Conservation (phyloP, 2,888 invertebrate genomes). For the Polyommatus icarus region DNA sequence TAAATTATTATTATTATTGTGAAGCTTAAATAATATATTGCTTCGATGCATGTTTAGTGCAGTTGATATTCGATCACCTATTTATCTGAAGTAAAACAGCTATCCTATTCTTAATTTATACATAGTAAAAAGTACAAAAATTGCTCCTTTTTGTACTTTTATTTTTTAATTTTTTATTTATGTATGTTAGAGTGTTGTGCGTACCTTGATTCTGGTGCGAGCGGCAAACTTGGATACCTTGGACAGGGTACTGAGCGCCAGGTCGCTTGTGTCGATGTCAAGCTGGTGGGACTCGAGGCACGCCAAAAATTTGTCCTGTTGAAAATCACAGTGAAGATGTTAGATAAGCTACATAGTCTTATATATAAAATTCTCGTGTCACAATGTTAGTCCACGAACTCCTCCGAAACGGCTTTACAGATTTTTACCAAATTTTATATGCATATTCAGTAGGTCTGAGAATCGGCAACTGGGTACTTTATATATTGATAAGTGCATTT, state of each 20-base stretch:
- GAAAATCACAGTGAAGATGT: conserved; percentile 34
- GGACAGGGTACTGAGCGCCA: conserved; percentile 91
- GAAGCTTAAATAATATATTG: not conserved
- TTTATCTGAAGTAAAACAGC: not conserved
- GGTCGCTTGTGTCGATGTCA: conserved; percentile 93
- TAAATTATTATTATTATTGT: not conserved
- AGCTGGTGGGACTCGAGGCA: conserved; percentile 89
- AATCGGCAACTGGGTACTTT: no score
- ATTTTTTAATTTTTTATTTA: no score
- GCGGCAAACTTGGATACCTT: conserved; percentile 95
- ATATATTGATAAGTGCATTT: no score
- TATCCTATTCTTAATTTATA: not conserved
- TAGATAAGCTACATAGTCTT: not conserved
- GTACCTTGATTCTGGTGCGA: conserved; percentile 88
- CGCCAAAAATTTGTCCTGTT: conserved; percentile 89
- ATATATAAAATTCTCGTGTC: no score
- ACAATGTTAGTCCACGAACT: no score
- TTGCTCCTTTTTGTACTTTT: no score
- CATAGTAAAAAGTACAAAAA: not conserved
- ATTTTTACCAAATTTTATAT: no score
- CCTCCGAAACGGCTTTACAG: no score
- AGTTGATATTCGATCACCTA: not conserved
- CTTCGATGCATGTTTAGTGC: conserved; percentile 2
- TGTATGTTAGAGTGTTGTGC: not conserved
- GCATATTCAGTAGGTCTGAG: no score